phyloP scores from a whole-genome alignment of 1,140 invertebrate genomes.

The Drosophila setifemur region DNA sequence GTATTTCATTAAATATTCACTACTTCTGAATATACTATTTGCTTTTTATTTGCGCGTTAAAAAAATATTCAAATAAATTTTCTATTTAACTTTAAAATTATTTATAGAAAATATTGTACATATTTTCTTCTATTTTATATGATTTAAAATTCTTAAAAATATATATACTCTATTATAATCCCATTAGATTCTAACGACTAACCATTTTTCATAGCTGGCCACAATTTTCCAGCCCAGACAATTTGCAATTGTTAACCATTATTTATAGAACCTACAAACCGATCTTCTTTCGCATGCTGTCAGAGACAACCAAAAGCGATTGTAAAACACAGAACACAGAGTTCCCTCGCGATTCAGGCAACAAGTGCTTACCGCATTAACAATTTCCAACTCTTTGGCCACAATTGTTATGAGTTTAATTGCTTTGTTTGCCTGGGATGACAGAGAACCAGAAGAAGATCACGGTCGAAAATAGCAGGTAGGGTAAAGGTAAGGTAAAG shows the following conservation, averaged over 20 bases:
- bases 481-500: slow-evolving; percentile 17
- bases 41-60: too few relatives aligned
- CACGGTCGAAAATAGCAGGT: slow-evolving; percentile 6
- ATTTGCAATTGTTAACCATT: slow-evolving; percentile 24
- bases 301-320: slow-evolving; percentile 33
- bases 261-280: slow-evolving; percentile 23
- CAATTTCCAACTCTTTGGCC: slow-evolving; percentile 46
- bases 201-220: slow-evolving; percentile 4
- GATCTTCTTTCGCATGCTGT: slow-evolving; percentile 39
- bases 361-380: slow-evolving; percentile 54
- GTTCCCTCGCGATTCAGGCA: slow-evolving; percentile 12
- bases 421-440: slow-evolving; percentile 57
- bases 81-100: too few relatives aligned
- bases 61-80: too few relatives aligned
- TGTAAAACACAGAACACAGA: slow-evolving; percentile 46
- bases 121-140: too few relatives aligned
- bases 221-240: slow-evolving; percentile 10
- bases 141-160: too few relatives aligned
- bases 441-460: slow-evolving; percentile 23
- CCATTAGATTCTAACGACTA: too few relatives aligned
- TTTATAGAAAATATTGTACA: too few relatives aligned
- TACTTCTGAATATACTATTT: too few relatives aligned
- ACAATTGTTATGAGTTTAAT: slow-evolving; percentile 74
- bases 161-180: too few relatives aligned
- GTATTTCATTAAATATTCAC: too few relatives aligned